Evolutionary conservation across 1,140 invertebrate genomes (phyloP), one percentile per base, ranked within the genome.

Genomic region (Scylla paramamosain): DNA sequence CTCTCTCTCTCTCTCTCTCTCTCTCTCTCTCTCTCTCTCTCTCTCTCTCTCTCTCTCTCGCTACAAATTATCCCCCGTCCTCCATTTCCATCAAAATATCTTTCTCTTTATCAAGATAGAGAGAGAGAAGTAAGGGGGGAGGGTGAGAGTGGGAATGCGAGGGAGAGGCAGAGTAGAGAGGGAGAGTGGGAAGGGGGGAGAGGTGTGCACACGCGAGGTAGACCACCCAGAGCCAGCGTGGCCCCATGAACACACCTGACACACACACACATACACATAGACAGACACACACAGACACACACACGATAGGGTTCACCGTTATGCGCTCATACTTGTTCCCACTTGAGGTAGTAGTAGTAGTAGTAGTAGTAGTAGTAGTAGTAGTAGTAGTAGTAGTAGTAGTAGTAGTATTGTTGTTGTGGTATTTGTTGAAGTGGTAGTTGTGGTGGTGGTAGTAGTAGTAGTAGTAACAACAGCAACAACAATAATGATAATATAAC

Each of bases 41-140:
- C 91, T 77, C 88, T 90, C 88, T 91, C 86, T 88, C 86, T 88
- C 86, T 88, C 86, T 91, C 48, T 91, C 20, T 91, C 90, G 0
- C 0, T 28, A 31, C 2, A 6, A 88, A 20, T 14, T n/a, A 10
- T 25, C n/a, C 67, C 67, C 67, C 67, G 67, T 77, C 67, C 20
- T n/a, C 67, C 45, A 16, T 28, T 77, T 77, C 67, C 67, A 25
- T n/a, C 67, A 77, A 77, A 88, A 32, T n/a, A 88, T 32, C 31
- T 45, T 88, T 45, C 32, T 39, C 32, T 32, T 88, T 88, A 88
- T 6, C 32, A 88, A 48, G 28, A 88, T 88, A 45, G 25, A 39
- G 20, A 32, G 32, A 32, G 31, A 14, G 46, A 39, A 29, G 16
- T 20, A 14, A n/a, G 14, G 31, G 7, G 12, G 25, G n/a, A 29